These are phyloP conservation scores for Drosophila buzzatii DNA, from an alignment of 2,888 invertebrate genomes.

Conservation along the genomic window DNA sequence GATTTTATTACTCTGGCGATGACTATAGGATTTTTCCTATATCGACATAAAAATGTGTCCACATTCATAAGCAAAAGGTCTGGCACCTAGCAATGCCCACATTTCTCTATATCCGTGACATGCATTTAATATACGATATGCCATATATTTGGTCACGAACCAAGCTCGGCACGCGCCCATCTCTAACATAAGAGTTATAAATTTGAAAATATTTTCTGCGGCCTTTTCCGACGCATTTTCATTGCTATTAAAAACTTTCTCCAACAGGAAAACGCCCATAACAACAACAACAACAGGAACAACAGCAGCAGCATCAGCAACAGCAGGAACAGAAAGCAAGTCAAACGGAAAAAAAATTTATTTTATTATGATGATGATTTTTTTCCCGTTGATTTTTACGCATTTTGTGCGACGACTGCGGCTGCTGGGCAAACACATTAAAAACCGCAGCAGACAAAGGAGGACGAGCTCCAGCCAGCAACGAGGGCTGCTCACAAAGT, in stretches of 20 bases:
- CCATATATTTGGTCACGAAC: neutral
- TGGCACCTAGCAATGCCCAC: neutral
- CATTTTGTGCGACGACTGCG: slow-evolving; percentile 64
- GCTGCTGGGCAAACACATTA: slow-evolving; percentile 36
- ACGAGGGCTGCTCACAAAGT: slow-evolving; percentile 23
- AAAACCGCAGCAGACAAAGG: slow-evolving; percentile 35
- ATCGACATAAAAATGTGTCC: neutral
- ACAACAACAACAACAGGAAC: slow-evolving; percentile 31
- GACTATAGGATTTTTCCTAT: neutral
- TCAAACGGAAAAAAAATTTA: slow-evolving; percentile 37
- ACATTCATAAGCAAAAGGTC: neutral
- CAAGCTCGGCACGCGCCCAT: neutral
- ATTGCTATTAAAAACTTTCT: slow-evolving; percentile 78
- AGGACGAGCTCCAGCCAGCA: neutral
- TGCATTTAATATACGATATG: neutral
- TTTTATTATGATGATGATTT: slow-evolving; percentile 69
- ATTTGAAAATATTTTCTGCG: slow-evolving; percentile 67
- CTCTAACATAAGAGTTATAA: slow-evolving; percentile 46
- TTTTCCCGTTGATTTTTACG: slow-evolving; percentile 54
- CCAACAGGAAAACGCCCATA: slow-evolving; percentile 48
- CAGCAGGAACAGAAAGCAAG: slow-evolving; percentile 9
- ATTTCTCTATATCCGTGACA: neutral
- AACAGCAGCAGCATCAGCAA: slow-evolving; percentile 19
- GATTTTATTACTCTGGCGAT: too few species aligned
- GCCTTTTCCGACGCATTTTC: slow-evolving; percentile 61